Base-by-base conservation (phyloP, 2,888 invertebrate genomes). In the Mesodorylaimus sp. region DNA sequence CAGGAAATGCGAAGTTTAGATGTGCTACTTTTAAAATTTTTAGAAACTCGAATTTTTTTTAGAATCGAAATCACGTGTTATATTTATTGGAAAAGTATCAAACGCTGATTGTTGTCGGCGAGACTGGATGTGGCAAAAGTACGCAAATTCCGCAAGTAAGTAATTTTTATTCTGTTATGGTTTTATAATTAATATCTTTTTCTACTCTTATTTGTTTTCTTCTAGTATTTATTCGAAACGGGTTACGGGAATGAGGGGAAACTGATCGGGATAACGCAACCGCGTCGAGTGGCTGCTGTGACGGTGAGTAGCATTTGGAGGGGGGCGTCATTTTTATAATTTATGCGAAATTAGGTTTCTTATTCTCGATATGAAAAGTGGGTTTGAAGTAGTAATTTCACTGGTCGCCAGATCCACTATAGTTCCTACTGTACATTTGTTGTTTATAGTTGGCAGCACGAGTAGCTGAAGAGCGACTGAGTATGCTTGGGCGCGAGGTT, bases 91-190 rank as follows among this genome's bases (percentile, higher is more conserved):
- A 97, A 68, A 80, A 81, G 56, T 81, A 81, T 69, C 89, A 91
- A 68, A 83, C 84, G 0, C 70, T 93, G 43, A 78, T 97, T 47
- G 70, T 76, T 24, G 68, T 74, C 39, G 95, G 95, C 1, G 93
- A 97, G 67, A 91, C 93, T 2, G 95, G 95, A 26, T 85, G 83
- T 59, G 91, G 93, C 32, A 87, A 95, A 70, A 88, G 88, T 63
- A 93, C 91, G 0, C 91, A 91, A 73, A 78, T 91, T 54, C 87
- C 88, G 45, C 87, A 86, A 79, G 86, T 85, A 70, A 70, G 73
- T 66, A 28, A 21, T 49, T 32, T 19, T 13, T 51, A 25, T 39
- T 39, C 13, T 19, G 10, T 16, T 13, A 32, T 32, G 10, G 16
- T 13, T 13, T 32, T 32, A 32, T 16, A 32, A 16, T 32, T 13